These are phyloP conservation scores for Trichosurus vulpecula DNA, from an alignment of 2,797 vertebrate species.

Conservation along the genomic window DNA sequence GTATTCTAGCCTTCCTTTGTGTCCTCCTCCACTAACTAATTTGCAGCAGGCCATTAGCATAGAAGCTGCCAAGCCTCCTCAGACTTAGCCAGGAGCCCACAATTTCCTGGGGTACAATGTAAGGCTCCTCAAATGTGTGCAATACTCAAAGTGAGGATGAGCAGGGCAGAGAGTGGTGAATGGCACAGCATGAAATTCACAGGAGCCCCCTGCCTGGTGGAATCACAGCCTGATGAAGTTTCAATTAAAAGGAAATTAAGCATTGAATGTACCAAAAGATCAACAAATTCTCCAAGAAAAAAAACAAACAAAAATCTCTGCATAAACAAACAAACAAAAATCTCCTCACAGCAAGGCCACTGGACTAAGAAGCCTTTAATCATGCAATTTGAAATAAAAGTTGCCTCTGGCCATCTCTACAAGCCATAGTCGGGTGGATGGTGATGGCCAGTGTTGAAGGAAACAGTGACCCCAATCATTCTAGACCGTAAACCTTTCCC, in stretches of 20 bases:
- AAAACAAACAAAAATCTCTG: not conserved
- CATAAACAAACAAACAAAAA: not conserved
- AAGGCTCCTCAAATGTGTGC: not conserved
- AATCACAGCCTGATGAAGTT: not conserved
- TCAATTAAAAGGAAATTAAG: conserved; percentile 29
- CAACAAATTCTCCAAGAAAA: not conserved
- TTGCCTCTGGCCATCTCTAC: not conserved
- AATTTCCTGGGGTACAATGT: not conserved
- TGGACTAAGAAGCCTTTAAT: not conserved
- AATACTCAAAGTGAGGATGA: not conserved
- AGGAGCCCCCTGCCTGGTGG: accelerated
- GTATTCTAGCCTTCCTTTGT: not conserved
- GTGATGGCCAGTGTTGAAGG: not conserved
- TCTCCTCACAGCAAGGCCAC: not conserved
- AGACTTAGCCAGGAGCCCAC: not conserved
- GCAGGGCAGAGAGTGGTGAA: not conserved
- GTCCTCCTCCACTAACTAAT: not conserved
- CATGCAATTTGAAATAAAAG: not conserved
- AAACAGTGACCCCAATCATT: not conserved
- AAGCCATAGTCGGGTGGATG: not conserved
- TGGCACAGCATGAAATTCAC: not conserved
- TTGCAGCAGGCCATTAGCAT: accelerated
- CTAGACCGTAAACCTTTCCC: not conserved
- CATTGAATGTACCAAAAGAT: not conserved
- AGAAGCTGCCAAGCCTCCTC: not conserved